phyloP scores from a whole-genome alignment of 1,140 invertebrate genomes.

The Drosophila nigromelanica region DNA sequence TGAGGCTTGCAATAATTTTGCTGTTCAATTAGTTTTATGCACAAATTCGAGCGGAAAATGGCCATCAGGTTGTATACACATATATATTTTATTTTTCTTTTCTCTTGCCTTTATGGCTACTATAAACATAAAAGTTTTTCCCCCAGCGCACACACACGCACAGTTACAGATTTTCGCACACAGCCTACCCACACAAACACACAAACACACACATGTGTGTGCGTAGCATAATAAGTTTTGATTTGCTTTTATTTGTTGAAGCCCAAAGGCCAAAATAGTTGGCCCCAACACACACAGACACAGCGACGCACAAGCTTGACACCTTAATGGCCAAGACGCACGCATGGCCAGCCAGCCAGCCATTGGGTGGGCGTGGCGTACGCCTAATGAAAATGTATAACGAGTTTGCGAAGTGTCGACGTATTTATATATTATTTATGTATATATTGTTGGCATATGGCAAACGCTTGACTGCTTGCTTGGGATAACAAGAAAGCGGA shows the following conservation, averaged over 20 bases:
- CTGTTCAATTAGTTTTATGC: conserved; percentile 79
- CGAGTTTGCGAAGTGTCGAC: conserved; percentile 42
- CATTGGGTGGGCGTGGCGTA: conserved; percentile 2
- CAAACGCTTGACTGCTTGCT: conserved; percentile 25
- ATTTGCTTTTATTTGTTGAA: conserved; percentile 73
- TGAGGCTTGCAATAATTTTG: conserved; percentile 69
- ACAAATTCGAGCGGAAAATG: conserved; percentile 68
- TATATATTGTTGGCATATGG: conserved; percentile 36
- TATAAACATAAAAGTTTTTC: conserved; percentile 77
- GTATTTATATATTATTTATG: conserved; percentile 46
- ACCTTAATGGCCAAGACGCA: conserved; percentile 71
- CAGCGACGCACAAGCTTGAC: conserved; percentile 52
- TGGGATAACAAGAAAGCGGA: conserved; percentile 18
- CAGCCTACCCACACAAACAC: conserved; percentile 3
- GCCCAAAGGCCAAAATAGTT: conserved; percentile 49
- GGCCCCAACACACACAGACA: conserved; percentile 25
- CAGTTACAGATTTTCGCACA: conserved; percentile 30
- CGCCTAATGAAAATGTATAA: conserved; percentile 53
- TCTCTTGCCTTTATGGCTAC: conserved; percentile 61
- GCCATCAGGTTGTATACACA: conserved; percentile 40
- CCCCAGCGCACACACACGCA: conserved; percentile 44
- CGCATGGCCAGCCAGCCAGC: conserved; percentile 37
- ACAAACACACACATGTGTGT: conserved; percentile 21
- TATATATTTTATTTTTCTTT: conserved; percentile 11
- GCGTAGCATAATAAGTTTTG: conserved; percentile 79